Evolutionary conservation across 2,113 vertebrate species (phyloP), one percentile per base, ranked within the genome.

Genomic region (Oxyruncus cristatus): DNA sequence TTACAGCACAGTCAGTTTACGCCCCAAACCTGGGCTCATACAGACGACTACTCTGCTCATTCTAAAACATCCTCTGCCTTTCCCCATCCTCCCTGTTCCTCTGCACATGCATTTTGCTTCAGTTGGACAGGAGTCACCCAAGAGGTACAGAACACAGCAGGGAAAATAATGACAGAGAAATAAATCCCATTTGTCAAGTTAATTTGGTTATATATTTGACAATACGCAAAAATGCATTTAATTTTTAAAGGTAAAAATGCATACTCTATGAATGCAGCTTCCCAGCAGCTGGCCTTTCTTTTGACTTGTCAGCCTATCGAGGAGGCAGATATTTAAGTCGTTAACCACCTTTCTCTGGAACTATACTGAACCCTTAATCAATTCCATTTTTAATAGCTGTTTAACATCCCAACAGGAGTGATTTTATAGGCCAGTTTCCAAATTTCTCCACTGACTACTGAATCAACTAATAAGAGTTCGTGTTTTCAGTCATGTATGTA

Each of bases 81-180:
- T 86, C 42, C 42, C 9, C 47, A 72, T 27, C 26, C 27, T 92
- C 47, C 30, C 27, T 41, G 30, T n/a, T 79, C 20, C 19, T 46
- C 63, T 76, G 26, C 0, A 2, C 0, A 0, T 16, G 6, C 19
- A 18, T 74, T 85, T 70, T 46, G 6, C 16, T 70, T 75, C n/a
- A 41, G 10, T 3, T 81, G 53, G 23, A 88, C 24, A 15, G 22
- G 9, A 90, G 49, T 8, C 87, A 41, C 9, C 10, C 58, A 32
- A 75, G 27, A 59, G 8, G 9, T 61, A 86, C 56, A 32, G 37
- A 83, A 81, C 24, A 41, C 71, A 71, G 20, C 12, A 23, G 37
- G 12, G 49, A 62, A 91, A 88, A 71, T 28, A 55, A 86, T 16
- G 35, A 77, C 27, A 58, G 37, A 66, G 33, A 85, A 87, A 87